Conservation (phyloP, 2,888 invertebrate species). For the Aleiodes alternator region DNA sequence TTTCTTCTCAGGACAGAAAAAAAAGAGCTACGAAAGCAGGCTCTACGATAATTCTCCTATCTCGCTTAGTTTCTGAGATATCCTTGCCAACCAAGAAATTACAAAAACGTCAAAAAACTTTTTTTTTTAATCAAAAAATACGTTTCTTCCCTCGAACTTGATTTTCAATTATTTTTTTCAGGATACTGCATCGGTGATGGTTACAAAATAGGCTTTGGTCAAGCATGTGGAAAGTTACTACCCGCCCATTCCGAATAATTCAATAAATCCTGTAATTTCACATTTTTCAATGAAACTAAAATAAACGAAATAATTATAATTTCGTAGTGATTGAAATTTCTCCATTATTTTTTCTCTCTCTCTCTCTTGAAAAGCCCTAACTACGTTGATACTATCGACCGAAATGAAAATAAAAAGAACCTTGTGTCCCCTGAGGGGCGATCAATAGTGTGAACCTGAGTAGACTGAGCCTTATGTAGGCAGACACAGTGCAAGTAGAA, state of each 20-base stretch:
- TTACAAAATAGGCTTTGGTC: conserved; percentile 93
- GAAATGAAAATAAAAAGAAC: background rate
- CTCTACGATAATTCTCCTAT: no score
- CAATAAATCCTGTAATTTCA: conserved; percentile 17
- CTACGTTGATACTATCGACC: conserved; percentile 53
- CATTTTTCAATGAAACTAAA: conserved; percentile 29
- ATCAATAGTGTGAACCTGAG: conserved; percentile 53
- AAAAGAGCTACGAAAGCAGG: no score
- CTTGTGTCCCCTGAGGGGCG: conserved; percentile 47
- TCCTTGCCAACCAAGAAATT: no score
- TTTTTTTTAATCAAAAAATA: no score
- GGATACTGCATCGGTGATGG: conserved; percentile 89
- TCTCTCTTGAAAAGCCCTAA: conserved; percentile 9
- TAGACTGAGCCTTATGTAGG: conserved; percentile 51
- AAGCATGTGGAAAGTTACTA: conserved; percentile 90
- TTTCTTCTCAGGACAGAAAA: no score
- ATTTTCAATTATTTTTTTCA: conserved; percentile 56
- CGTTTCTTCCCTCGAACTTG: no score
- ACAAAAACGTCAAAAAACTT: no score
- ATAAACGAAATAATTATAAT: conserved; percentile 1
- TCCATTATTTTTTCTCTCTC: no score
- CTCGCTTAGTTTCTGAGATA: no score
- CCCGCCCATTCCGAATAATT: conserved; percentile 76
- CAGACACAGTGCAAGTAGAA: conserved; percentile 56
- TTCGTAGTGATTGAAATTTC: conserved; percentile 15